Conservation (phyloP, 2,113 vertebrate species). For the Xiphophorus hellerii region DNA sequence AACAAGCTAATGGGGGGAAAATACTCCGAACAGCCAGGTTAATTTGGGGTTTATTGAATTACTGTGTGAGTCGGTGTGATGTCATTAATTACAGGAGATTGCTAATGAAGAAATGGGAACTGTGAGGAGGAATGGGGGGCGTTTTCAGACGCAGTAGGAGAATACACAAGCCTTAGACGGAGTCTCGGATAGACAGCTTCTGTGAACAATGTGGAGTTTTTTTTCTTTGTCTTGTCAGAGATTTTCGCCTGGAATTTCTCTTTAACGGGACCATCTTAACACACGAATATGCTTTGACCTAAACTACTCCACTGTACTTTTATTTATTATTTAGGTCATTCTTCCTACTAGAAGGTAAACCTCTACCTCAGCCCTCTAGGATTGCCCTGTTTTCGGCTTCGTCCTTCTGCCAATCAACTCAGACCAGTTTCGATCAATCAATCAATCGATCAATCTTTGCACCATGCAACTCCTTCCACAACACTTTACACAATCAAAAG, state of each 20-base stretch:
- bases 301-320: too few relatives aligned
- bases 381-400: too few relatives aligned
- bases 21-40: conserved; percentile 71
- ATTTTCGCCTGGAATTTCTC: too few relatives aligned
- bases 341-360: too few relatives aligned
- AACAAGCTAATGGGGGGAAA: conserved; percentile 71
- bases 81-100: conserved; percentile 67
- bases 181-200: not conserved
- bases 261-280: too few relatives aligned
- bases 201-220: not conserved
- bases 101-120: conserved; percentile 64
- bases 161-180: conserved; percentile 40
- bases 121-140: conserved; percentile 36
- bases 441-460: not conserved
- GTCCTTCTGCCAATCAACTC: too few relatives aligned
- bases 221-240: too few relatives aligned
- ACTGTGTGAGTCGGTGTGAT: conserved; percentile 64
- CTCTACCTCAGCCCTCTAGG: too few relatives aligned
- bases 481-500: too few relatives aligned
- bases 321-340: too few relatives aligned
- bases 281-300: too few relatives aligned
- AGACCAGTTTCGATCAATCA: not conserved
- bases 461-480: too few relatives aligned
- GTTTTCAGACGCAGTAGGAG: conserved; percentile 50
- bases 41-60: conserved; percentile 80